Percentiles rank a stretch among this genome's conserved stretches.
phyloP scores from a whole-genome alignment of 2,113 vertebrate species.

The mouse (Mus musculus) region GRCm39 chrX:97820001-97820500 shows the following conservation, averaged over 20 bases:
- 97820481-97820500: constrained; percentile 14
- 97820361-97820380: constrained; percentile 21
- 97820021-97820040: too few species aligned
- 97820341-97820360: background rate
- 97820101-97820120: constrained; percentile 25
- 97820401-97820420: background rate
- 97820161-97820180: constrained; percentile 10
- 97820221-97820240: constrained; percentile 21
- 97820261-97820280: background rate
- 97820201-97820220: background rate
- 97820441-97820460: background rate
- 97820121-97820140: background rate
- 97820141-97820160: background rate
- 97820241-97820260: background rate
- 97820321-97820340: constrained; percentile 11
- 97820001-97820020: background rate
- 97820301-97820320: background rate
- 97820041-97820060: constrained; percentile 36
- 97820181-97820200: background rate
- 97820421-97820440: background rate
- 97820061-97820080: constrained; percentile 23
- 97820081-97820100: constrained; percentile 23
- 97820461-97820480: background rate
- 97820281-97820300: background rate
- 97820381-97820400: background rate